phyloP scores from a whole-genome alignment of 2,113 vertebrate species.

The Chroicocephalus ridibundus region DNA sequence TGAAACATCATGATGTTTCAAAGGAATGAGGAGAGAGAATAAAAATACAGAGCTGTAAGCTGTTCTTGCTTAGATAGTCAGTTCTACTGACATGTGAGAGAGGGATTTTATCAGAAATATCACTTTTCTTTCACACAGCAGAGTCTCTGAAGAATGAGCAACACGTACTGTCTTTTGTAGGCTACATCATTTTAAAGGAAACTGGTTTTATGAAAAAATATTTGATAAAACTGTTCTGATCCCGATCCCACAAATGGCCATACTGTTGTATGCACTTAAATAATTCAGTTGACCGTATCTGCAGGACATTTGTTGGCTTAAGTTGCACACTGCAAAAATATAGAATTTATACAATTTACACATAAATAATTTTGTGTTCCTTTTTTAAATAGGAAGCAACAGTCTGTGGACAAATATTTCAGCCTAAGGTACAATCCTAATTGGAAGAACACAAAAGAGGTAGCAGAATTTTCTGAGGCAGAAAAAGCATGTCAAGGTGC shows the following conservation, averaged over 20 bases:
- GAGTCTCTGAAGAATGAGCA: neutral
- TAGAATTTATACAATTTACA: neutral
- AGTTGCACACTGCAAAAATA: neutral
- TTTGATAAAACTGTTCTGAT: neutral
- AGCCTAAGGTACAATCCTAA: slow-evolving; percentile 77
- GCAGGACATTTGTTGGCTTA: neutral
- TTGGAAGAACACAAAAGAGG: slow-evolving; percentile 72
- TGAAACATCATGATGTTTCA: neutral
- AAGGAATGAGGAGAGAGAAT: neutral
- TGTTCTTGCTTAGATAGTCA: neutral
- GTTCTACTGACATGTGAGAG: neutral
- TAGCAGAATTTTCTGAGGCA: neutral
- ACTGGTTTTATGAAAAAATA: neutral
- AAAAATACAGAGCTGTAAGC: neutral
- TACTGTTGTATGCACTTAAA: neutral
- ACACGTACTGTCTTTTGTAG: neutral
- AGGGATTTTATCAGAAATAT: neutral
- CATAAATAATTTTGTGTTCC: neutral
- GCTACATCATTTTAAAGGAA: neutral
- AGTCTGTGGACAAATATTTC: slow-evolving; percentile 66
- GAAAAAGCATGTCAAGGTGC: neutral
- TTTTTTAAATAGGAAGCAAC: slow-evolving; percentile 26
- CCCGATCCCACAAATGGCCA: neutral
- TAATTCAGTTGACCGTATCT: neutral
- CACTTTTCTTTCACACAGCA: neutral